These are phyloP conservation scores for Heliconius melpomene DNA, from an alignment of 1,140 invertebrate species.

Conservation along the genomic window DNA sequence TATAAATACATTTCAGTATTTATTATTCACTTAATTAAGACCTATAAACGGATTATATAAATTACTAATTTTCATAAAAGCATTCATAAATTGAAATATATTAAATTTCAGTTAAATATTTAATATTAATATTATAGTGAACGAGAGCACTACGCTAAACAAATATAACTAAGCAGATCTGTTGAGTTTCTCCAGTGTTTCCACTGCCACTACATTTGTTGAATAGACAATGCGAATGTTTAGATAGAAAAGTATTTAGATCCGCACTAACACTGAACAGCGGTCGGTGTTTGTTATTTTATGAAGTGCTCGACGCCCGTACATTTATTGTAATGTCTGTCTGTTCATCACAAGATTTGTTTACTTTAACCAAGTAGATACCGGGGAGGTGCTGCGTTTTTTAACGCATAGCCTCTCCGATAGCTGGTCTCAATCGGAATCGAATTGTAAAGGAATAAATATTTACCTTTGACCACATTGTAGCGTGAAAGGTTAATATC, in stretches of 20 bases:
- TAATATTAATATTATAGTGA: background rate
- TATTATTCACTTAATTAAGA: conserved; percentile 10
- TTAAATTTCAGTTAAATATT: background rate
- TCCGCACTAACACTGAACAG: conserved; percentile 69
- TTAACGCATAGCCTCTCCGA: conserved; percentile 19
- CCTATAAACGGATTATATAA: background rate
- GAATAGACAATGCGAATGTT: conserved; percentile 72
- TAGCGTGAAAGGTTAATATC: conserved; percentile 70
- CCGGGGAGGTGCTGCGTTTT: conserved; percentile 28
- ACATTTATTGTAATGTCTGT: conserved; percentile 75
- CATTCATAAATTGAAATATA: background rate
- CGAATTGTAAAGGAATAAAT: conserved; percentile 67
- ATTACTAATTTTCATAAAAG: background rate
- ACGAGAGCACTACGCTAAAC: background rate
- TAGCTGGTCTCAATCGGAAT: conserved; percentile 24
- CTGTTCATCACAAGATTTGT: conserved; percentile 70
- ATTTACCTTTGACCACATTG: conserved; percentile 69
- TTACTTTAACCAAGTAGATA: conserved; percentile 48
- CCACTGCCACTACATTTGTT: conserved; percentile 41
- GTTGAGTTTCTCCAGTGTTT: conserved; percentile 13
- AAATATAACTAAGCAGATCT: background rate
- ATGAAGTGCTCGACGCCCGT: conserved; percentile 66
- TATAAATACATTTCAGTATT: background rate
- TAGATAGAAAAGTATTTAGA: conserved; percentile 70
- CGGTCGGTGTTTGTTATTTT: conserved; percentile 71